phyloP scores from a whole-genome alignment of 1,140 invertebrate genomes.

The Bicyclus anynana region DNA sequence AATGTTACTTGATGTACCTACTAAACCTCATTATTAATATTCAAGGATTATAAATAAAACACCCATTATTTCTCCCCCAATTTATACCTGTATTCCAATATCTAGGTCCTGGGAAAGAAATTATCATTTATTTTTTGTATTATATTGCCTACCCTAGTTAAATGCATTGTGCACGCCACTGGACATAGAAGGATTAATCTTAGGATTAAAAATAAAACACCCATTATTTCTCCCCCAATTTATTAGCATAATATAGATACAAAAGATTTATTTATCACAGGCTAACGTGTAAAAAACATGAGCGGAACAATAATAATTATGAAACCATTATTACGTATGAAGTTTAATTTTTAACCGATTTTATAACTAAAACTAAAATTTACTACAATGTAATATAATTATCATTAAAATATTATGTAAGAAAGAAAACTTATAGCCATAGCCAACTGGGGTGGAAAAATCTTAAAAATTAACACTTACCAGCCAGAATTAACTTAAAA shows the following conservation, averaged over 20 bases:
- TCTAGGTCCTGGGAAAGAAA: too few relatives aligned
- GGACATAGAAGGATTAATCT: too few relatives aligned
- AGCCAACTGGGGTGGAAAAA: neutral
- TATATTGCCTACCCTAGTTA: too few relatives aligned
- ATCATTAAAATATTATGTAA: neutral
- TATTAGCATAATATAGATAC: slow-evolving; percentile 25
- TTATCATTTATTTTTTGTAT: too few relatives aligned
- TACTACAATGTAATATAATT: neutral
- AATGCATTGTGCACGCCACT: too few relatives aligned
- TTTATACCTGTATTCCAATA: too few relatives aligned
- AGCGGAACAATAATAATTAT: neutral
- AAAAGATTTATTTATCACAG: slow-evolving; percentile 60
- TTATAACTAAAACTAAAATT: neutral
- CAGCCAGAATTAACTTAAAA: neutral
- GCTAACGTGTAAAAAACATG: slow-evolving; percentile 45
- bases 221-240: slow-evolving; percentile 30
- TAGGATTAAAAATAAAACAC: slow-evolving; percentile 33
- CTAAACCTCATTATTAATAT: too few relatives aligned
- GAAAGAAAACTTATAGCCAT: neutral
- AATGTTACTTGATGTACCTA: too few relatives aligned
- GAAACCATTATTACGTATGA: slow-evolving; percentile 15
- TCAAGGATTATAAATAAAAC: slow-evolving; percentile 34
- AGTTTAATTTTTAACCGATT: too few relatives aligned
- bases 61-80: slow-evolving; percentile 27
- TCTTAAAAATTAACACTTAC: neutral